Evolutionary conservation across 2,888 invertebrate species (phyloP), one percentile per base, ranked within the genome.

Genomic region (Drosophila yooni): DNA sequence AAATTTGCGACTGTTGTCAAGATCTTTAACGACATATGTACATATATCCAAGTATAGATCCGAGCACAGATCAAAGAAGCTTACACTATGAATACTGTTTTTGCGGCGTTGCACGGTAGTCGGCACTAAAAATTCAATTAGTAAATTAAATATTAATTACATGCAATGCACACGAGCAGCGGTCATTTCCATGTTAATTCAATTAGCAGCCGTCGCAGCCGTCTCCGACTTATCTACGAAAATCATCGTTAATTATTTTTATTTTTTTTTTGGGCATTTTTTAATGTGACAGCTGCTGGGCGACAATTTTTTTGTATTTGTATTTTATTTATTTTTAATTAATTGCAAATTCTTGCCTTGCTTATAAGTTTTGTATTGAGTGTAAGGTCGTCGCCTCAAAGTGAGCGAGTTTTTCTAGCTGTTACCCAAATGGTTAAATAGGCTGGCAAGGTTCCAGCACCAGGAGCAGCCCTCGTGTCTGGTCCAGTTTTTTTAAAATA

Each of bases 111-210:
- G 75, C 78, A 77, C 89, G 61, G 88, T 87, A 84, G 84, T 72
- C 66, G 70, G 58, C 70, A 74, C 68, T 82, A 76, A 85, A 88
- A 88, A 70, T 73, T 59, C 75, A 83, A 82, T 88, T 85, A 79
- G 69, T 65, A 74, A 71, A 84, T 83, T 69, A 87, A 89, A 84
- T 88, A 79, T 82, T 88, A 89, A 86, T 85, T 85, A 80, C 73
- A 74, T 73, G 68, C 62, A 68, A 66, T 61, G 58, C 56, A 53
- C 56, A 53, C 58, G 58, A 57, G 50, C 64, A 31, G 33, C 74
- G 76, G 57, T 64, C 58, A 65, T 66, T 50, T 53, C 31, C 58
- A 74, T 89, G 88, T 73, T 90, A 80, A 90, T 86, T 90, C 70
- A 77, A 86, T 86, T 77, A 90, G 69, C 79, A 70, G 65, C 59